Conservation (phyloP, 1,140 invertebrate genomes). For the Leguminivora glycinivorella region DNA sequence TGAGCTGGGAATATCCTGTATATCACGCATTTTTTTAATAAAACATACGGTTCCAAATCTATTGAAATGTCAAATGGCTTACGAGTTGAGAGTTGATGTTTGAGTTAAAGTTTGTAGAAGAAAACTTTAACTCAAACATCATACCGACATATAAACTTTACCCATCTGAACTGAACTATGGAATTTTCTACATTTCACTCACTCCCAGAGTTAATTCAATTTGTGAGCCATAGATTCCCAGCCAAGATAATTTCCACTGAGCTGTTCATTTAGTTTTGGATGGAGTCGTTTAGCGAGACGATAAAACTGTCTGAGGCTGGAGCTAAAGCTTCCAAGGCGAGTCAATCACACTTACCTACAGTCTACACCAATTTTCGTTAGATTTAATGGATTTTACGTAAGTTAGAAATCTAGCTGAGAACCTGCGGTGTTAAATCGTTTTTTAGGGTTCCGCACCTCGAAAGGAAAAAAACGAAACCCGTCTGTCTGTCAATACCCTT, state of each 20-base stretch:
- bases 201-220: background rate
- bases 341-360: slow-evolving; percentile 6
- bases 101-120: too few species aligned
- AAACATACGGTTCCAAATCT: too few species aligned
- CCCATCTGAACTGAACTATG: background rate
- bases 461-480: too few species aligned
- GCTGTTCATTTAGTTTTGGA: slow-evolving; percentile 9
- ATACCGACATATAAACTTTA: too few species aligned
- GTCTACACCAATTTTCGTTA: background rate
- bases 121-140: too few species aligned
- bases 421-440: background rate
- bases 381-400: background rate
- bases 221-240: background rate
- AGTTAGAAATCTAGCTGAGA: background rate
- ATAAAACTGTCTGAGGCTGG: slow-evolving; percentile 11
- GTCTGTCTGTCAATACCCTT: too few species aligned
- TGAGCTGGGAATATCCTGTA: too few species aligned
- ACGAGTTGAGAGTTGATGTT: too few species aligned
- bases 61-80: too few species aligned
- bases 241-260: background rate
- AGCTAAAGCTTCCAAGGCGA: background rate
- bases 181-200: background rate
- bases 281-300: slow-evolving; percentile 2
- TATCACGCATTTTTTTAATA: too few species aligned
- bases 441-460: too few species aligned